Conservation (phyloP, 1,140 invertebrate species). For the Neodiprion virginianus region DNA sequence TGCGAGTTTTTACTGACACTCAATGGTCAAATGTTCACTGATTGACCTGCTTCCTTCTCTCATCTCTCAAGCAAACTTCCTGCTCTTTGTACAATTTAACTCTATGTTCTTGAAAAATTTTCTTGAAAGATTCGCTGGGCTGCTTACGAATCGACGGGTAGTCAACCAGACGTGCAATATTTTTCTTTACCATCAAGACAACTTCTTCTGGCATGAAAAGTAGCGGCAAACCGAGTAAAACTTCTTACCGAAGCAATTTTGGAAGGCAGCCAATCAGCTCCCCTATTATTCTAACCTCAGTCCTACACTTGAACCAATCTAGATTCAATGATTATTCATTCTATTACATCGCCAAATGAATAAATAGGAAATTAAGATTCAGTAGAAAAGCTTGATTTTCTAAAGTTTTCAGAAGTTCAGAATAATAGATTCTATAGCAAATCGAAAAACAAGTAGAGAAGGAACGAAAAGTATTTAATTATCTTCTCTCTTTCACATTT, state of each 20-base stretch:
- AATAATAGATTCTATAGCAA: constrained; percentile 19
- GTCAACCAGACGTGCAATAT: constrained; percentile 55
- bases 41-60: constrained; percentile 63
- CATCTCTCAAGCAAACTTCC: constrained; percentile 64
- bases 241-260: constrained; percentile 69
- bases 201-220: constrained; percentile 73
- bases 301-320: constrained; percentile 70
- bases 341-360: constrained; percentile 21
- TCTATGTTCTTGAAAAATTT: constrained; percentile 60
- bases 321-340: constrained; percentile 34
- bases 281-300: constrained; percentile 71
- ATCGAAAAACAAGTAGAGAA: constrained; percentile 9
- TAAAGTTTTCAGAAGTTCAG: not conserved
- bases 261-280: constrained; percentile 71
- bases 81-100: constrained; percentile 64
- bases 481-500: not conserved
- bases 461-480: constrained; percentile 6
- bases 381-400: constrained; percentile 1
- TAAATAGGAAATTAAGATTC: constrained; percentile 18
- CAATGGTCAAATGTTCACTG: not conserved
- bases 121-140: constrained; percentile 55
- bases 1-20: not conserved
- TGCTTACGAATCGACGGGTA: constrained; percentile 53
- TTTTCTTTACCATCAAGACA: constrained; percentile 69
- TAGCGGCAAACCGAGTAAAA: constrained; percentile 72